phyloP scores from a whole-genome alignment of 2,888 invertebrate species.

The Pyrocoelia pectoralis region DNA sequence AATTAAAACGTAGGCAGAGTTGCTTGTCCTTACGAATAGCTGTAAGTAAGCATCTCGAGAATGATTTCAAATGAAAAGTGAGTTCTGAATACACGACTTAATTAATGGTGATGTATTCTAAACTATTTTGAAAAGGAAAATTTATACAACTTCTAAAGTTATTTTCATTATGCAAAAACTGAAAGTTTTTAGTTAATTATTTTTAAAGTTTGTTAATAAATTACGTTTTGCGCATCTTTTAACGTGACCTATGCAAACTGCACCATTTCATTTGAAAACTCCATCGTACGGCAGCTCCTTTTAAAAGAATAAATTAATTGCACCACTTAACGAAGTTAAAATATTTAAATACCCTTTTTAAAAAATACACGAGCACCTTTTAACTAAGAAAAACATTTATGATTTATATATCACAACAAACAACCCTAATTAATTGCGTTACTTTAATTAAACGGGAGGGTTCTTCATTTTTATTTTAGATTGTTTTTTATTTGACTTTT shows the following conservation, averaged over 20 bases:
- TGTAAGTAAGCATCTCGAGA: slow-evolving; percentile 3
- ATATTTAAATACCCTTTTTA: background rate
- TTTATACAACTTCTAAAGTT: background rate
- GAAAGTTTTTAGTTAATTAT: slow-evolving; percentile 1
- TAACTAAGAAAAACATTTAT: background rate
- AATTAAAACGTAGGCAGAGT: slow-evolving; percentile 8
- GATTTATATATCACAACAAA: background rate
- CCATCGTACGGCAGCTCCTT: background rate
- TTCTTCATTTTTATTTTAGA: too few relatives aligned
- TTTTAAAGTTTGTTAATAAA: slow-evolving; percentile 9
- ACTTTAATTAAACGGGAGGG: background rate
- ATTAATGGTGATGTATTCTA: slow-evolving; percentile 18
- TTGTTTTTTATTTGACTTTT: too few relatives aligned
- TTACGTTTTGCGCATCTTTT: slow-evolving; percentile 7
- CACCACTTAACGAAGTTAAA: background rate
- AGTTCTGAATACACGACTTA: slow-evolving; percentile 11
- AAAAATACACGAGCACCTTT: background rate
- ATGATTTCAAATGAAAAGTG: slow-evolving; percentile 14
- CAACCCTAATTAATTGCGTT: background rate
- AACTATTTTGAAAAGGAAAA: slow-evolving; percentile 19
- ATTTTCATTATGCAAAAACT: slow-evolving; percentile 13
- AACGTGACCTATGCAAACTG: background rate
- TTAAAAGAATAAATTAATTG: background rate
- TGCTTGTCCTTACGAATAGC: slow-evolving; percentile 2
- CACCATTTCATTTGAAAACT: background rate